Evolutionary conservation across 2,888 invertebrate species (phyloP), one percentile per base, ranked within the genome.

Genomic region (Phortica magna): DNA sequence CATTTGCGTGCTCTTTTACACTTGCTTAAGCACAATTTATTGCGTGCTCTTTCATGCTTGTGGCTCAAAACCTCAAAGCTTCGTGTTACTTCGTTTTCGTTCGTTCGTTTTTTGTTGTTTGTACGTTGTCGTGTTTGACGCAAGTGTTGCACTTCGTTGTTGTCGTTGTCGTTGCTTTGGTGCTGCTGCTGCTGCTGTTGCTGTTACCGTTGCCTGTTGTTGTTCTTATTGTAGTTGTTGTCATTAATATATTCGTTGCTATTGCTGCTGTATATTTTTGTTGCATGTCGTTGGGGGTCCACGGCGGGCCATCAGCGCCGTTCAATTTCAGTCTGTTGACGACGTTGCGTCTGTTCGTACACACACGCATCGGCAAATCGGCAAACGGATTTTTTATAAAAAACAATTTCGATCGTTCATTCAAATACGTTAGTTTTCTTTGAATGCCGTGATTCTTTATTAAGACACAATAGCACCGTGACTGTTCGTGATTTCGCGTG

Each of bases 331-430:
- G 90, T 90, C 90, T 89, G 85, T 90, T 87, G 87, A 90, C 90
- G 88, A 89, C 89, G 88, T 89, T 90, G 88, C 88, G 90, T 88
- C 88, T 88, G 89, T 89, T 85, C 90, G 90, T 88, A 89, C 88
- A 87, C 83, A 83, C 84, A 84, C 87, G 85, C 83, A 83, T 82
- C 81, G 81, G 61, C 74, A 73, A 74, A 76, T 70, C 77, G 78
- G 14, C 41, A 65, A 39, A 39, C 48, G 68, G 48, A 43, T 19
- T 43, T 64, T 3, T 64, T 64, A 39, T 7, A 12, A 22, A 14
- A 64, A 17, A n/a, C n/a, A 9, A n/a, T 7, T 41, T 19, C 67
- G 67, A 2, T 41, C 41, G 39, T 22, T 39, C 22, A 9, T n/a
- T 14, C n/a, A 10, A 64, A 9, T 17, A 17, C 17, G 14, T 12